Percentiles rank a stretch among this genome's conserved stretches.
phyloP scores from a whole-genome alignment of 2,113 vertebrate genomes.

The Rallus limicola region DNA sequence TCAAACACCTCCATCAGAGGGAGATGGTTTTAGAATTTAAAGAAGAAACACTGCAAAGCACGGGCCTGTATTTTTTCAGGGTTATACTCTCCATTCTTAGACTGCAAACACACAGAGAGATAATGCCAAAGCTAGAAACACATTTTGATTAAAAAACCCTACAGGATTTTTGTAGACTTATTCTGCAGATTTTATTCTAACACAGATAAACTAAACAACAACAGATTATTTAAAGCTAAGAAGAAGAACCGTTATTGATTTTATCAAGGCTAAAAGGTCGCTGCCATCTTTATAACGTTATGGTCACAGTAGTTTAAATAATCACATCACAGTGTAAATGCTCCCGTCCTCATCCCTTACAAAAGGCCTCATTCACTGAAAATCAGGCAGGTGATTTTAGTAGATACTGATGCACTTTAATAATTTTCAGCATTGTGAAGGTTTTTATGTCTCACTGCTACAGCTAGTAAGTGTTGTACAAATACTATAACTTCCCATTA shows the following conservation, averaged over 20 bases:
- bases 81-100: not conserved
- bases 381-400: conserved; percentile 30
- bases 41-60: not conserved
- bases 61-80: not conserved
- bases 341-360: not conserved
- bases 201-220: not conserved
- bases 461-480: not conserved
- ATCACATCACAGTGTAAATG: not conserved
- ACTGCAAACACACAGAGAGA: not conserved
- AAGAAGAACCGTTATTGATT: not conserved
- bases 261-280: conserved; percentile 14
- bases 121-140: not conserved
- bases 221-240: not conserved
- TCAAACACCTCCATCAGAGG: not conserved
- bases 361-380: not conserved
- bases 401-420: not conserved
- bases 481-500: not conserved
- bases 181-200: not conserved
- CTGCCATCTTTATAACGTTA: not conserved
- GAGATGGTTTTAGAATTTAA: not conserved
- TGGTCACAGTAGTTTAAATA: not conserved
- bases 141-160: not conserved
- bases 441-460: not conserved
- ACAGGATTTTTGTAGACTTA: not conserved
- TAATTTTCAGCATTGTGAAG: not conserved